A percentile compares a stretch with the other conserved stretches of the same genome.
phyloP scores from a whole-genome alignment of 2,888 invertebrate genomes.

The Tipula vernalis region DNA sequence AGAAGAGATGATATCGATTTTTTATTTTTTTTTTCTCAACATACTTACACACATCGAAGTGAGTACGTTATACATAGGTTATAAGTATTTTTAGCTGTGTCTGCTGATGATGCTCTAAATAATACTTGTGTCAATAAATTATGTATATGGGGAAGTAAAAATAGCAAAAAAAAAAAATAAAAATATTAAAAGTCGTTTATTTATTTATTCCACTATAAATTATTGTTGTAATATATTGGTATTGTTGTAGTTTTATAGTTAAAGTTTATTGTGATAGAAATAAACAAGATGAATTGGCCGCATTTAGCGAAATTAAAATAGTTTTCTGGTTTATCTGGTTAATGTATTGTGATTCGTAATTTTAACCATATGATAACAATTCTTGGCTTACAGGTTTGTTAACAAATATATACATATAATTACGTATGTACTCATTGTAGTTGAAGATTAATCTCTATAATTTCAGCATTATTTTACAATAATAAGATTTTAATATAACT shows the following conservation, averaged over 20 bases:
- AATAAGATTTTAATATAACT: too few species aligned
- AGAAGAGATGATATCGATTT: background rate
- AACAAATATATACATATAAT: too few species aligned
- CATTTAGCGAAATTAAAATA: background rate
- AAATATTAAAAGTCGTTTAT: background rate
- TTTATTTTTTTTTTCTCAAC: background rate
- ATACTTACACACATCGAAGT: background rate
- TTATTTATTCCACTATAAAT: background rate
- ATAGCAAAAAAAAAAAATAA: background rate
- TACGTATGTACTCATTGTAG: too few species aligned
- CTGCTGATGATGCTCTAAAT: slow-evolving; percentile 4
- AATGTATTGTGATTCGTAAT: background rate
- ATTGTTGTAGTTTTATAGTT: background rate
- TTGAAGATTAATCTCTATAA: too few species aligned
- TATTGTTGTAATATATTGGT: background rate
- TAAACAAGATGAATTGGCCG: background rate
- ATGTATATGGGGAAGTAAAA: background rate
- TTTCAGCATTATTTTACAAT: too few species aligned
- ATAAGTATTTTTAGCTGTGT: background rate
- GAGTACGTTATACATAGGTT: background rate
- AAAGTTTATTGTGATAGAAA: background rate
- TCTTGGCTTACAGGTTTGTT: background rate
- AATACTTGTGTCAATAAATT: background rate
- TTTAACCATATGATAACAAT: background rate
- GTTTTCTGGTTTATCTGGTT: background rate